Evolutionary conservation across 2,113 vertebrate genomes (phyloP).

Genomic region (Thryonomys swinderianus): DNA sequence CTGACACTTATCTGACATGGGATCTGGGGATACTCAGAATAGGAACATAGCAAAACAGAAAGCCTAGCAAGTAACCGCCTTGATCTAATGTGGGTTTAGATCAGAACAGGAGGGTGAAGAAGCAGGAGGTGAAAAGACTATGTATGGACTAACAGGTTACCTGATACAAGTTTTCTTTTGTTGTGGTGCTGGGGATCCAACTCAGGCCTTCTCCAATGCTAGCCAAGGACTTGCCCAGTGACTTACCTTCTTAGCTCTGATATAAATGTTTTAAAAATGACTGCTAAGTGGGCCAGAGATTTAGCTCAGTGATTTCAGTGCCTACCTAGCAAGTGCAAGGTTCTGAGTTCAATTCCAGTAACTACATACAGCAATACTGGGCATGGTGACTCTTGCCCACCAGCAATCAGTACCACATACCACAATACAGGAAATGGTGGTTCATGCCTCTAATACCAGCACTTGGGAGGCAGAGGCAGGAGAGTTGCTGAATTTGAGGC

Average conservation of each 20-base stretch:
- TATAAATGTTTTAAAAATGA: constrained; percentile 12
- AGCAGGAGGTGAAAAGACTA: background rate
- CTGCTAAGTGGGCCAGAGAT: background rate
- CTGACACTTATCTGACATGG: background rate
- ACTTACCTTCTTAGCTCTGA: background rate
- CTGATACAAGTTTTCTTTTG: background rate
- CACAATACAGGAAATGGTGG: too few relatives aligned
- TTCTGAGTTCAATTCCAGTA: too few relatives aligned
- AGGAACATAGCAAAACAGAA: background rate
- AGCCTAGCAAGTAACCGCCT: background rate
- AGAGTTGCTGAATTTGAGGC: too few relatives aligned
- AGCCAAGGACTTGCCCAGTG: background rate
- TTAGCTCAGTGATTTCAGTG: too few relatives aligned
- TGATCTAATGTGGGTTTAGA: background rate
- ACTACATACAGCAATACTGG: too few relatives aligned
- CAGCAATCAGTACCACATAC: too few relatives aligned
- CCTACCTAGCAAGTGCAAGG: too few relatives aligned
- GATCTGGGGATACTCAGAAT: background rate
- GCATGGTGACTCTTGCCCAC: too few relatives aligned
- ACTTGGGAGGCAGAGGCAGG: too few relatives aligned
- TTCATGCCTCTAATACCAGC: too few relatives aligned
- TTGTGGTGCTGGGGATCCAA: background rate
- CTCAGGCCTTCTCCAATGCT: background rate
- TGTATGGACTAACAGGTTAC: background rate
- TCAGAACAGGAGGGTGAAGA: background rate